Evolutionary conservation across 2,797 vertebrate species (phyloP), one percentile per base, ranked within the genome.

Genomic region (Sitta carolinensis): DNA sequence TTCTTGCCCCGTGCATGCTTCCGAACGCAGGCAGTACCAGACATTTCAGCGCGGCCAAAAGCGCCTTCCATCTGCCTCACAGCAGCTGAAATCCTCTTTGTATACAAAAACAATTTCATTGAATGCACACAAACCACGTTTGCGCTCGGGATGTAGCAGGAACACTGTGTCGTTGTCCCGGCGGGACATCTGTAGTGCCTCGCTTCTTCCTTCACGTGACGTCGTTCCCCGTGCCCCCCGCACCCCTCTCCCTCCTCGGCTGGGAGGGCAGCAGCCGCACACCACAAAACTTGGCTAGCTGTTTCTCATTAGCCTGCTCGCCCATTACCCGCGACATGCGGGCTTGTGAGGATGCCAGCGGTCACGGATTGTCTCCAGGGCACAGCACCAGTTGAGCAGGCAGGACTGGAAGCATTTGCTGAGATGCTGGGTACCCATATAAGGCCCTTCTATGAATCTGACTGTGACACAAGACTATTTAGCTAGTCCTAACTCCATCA

Each of bases 31-130:
- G 79, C 94, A 64, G 85, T 72, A 92, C 83, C 86, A 89, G 93
- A 90, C 94, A 79, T 93, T 90, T 97, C 86, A 93, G 59, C 2
- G 27, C 13, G 23, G 45, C 77, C 87, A 94, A 84, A 68, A 93
- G 81, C 15, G 45, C 90, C 83, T 87, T 81, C 93, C 87, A 79
- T 95, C 91, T 96, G 95, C 87, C 86, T 40, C 10, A 17, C 78
- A 84, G 89, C 91, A 67, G 47, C 38, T 92, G 94, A 96, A 92
- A 26, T 94, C 94, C 67, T 90, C 94, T 95, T 94, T 93, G 89
- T 96, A 29, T 57, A 84, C 77, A 91, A 51, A 93, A 77, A 50
- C 81, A 85, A 77, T 64, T 81, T 76, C 72, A 76, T 76, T 63
- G 51, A 57, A 72, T 47, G 51, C 59, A 11, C 78, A 78, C 84